A percentile compares a stretch with the other conserved stretches of the same genome.
These are phyloP conservation scores for Yponomeuta evonymella DNA, from an alignment of 2,888 invertebrate species.

Conservation along the genomic window DNA sequence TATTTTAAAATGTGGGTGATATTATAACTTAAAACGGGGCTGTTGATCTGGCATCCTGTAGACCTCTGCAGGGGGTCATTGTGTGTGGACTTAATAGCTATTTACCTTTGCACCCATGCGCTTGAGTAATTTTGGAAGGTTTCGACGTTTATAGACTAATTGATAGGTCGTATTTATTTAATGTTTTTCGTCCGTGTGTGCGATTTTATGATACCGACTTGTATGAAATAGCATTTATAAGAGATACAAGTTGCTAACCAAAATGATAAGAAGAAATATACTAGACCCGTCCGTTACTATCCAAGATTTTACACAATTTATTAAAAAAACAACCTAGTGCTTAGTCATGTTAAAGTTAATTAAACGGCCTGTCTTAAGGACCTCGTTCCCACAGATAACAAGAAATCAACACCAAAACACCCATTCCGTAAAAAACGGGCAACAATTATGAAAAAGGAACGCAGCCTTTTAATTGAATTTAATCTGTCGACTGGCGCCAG, in stretches of 20 bases:
- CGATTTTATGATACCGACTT: background rate
- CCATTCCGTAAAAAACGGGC: slow-evolving; percentile 2
- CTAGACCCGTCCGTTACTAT: too few relatives aligned
- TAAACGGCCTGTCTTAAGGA: background rate
- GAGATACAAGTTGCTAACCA: too few relatives aligned
- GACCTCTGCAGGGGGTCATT: slow-evolving; percentile 62
- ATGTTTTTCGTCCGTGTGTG: background rate
- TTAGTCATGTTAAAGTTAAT: background rate
- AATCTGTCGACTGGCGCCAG: slow-evolving; percentile 10
- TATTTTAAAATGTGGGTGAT: slow-evolving; percentile 68
- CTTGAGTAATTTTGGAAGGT: slow-evolving; percentile 26
- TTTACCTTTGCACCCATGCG: slow-evolving; percentile 67
- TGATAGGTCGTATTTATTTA: background rate
- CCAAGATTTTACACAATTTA: too few relatives aligned
- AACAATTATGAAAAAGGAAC: slow-evolving; percentile 8
- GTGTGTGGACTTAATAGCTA: slow-evolving; percentile 68
- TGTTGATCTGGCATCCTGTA: slow-evolving; percentile 57
- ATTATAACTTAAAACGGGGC: slow-evolving; percentile 70
- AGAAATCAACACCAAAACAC: background rate
- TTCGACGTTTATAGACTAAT: background rate
- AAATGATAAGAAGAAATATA: too few relatives aligned
- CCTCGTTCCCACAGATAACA: background rate
- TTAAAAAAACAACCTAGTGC: background rate
- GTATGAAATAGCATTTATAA: background rate
- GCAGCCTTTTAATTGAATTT: slow-evolving; percentile 14